phyloP scores from a whole-genome alignment of 2,888 invertebrate species.

The Ernsta delagoae region DNA sequence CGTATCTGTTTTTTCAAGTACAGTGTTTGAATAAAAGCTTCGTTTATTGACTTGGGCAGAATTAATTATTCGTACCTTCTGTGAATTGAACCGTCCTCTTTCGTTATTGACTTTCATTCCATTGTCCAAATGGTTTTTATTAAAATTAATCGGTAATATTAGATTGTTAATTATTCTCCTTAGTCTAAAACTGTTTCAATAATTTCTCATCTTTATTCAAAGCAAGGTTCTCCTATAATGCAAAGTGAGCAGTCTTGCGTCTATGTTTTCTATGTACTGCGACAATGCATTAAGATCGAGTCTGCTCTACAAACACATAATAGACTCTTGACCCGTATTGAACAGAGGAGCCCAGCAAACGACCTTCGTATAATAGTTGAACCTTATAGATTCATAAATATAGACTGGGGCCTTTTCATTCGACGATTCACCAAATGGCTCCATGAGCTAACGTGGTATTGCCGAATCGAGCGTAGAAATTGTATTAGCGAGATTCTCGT shows the following conservation, averaged over 20 bases:
- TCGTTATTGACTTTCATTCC: neutral
- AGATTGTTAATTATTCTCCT: neutral
- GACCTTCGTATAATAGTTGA: constrained; percentile 28
- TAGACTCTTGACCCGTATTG: constrained; percentile 31
- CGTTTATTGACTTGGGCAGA: neutral
- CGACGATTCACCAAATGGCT: constrained; percentile 12
- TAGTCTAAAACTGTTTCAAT: no score
- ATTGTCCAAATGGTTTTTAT: neutral
- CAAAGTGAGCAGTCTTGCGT: neutral
- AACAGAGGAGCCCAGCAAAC: constrained; percentile 13
- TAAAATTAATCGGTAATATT: neutral
- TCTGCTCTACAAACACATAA: constrained; percentile 17
- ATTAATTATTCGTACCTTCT: neutral
- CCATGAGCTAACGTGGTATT: neutral
- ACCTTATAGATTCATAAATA: constrained; percentile 30
- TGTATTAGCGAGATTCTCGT: constrained; percentile 7
- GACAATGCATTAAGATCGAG: constrained; percentile 15
- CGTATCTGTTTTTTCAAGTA: constrained; percentile 2
- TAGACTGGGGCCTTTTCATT: constrained; percentile 19
- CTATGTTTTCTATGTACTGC: neutral
- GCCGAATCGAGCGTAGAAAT: constrained; percentile 15
- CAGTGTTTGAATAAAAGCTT: constrained; percentile 8
- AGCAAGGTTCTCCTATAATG: neutral
- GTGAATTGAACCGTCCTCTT: neutral
- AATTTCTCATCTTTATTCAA: neutral